A percentile compares a stretch with the other conserved stretches of the same genome.
These are phyloP conservation scores for Pitangus sulphuratus DNA, from an alignment of 2,797 vertebrate genomes.

Conservation along the genomic window DNA sequence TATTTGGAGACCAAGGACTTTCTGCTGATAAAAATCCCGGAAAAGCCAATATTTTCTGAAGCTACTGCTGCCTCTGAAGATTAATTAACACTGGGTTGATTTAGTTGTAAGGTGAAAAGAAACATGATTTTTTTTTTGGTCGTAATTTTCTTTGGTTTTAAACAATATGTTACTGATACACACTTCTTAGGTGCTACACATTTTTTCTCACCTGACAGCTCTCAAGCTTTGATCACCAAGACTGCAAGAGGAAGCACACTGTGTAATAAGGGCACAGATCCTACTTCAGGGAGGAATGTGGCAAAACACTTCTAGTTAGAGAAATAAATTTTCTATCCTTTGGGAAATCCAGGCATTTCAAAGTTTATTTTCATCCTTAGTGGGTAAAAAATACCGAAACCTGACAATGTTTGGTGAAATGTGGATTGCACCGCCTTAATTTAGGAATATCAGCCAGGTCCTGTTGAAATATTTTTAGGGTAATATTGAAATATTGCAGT, in stretches of 20 bases:
- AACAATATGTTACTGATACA: not conserved
- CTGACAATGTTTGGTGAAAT: not conserved
- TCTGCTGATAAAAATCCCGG: not conserved
- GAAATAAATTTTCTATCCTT: not conserved
- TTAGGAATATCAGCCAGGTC: not conserved
- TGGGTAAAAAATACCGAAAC: not conserved
- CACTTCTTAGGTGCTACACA: fast-evolving
- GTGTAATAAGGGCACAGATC: not conserved
- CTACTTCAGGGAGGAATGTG: not conserved
- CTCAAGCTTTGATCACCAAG: not conserved
- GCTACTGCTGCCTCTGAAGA: not conserved
- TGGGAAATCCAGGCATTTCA: not conserved
- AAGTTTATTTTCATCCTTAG: not conserved
- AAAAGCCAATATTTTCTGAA: not conserved
- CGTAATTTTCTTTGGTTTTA: not conserved
- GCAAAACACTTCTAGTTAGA: not conserved
- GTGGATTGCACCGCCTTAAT: not conserved
- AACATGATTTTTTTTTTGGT: not conserved
- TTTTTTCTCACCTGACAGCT: not conserved
- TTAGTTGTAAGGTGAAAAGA: not conserved
- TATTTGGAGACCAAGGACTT: not conserved
- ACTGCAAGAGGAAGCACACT: not conserved
- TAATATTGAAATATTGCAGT: not conserved
- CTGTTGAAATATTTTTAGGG: not conserved
- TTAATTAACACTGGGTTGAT: not conserved